Base-by-base conservation (phyloP, 2,113 vertebrate genomes). In the Aegotheles bennettii region DNA sequence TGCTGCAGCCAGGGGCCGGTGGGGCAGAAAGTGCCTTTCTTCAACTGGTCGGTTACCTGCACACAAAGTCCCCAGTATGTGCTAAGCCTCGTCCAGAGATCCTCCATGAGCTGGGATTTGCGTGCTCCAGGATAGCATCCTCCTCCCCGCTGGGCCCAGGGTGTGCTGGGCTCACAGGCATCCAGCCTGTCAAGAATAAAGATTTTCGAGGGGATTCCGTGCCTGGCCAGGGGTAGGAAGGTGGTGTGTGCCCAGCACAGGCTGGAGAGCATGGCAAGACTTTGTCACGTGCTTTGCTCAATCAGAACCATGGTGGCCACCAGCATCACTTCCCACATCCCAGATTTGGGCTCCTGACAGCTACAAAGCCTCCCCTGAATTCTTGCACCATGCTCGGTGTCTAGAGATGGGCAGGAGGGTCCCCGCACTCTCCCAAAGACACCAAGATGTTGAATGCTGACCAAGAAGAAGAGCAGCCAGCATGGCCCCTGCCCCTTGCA, bases 121-220 rank as follows among this genome's bases (percentile, higher is more conserved):
- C 23, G 4, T 0, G 2, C 10, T 9, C 20, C 9, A 0, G 69
- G 38, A 53, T 7, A 64, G 18, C 54, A 16, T 54, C 64, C 53
- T 40, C 18, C 38, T 67, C 36, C 36, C 47, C 4, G 3, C 43
- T 1, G 1, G 10, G 19, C 33, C 36, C 36, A 5, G 36, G 16
- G 2, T 4, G 13, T 1, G 6, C 89, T 16, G 82, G 5, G 2
- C 89, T n/a, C 15, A 1, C 2, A 2, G 68, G 45, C 8, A 1
- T 0, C 12, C 40, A 25, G 36, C 48, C 6, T 26, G 2, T 0
- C 1, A 1, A 3, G 7, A 51, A 2, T 6, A 28, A 16, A 42
- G 17, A 5, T 45, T 86, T 50, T 38, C 4, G 2, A 35, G 56
- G 50, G 13, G 40, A 18, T 45, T 28, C 23, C 7, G 33, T 6